These are phyloP conservation scores for Crotalus adamanteus DNA, from an alignment of 2,797 vertebrate species.

Conservation along the genomic window DNA sequence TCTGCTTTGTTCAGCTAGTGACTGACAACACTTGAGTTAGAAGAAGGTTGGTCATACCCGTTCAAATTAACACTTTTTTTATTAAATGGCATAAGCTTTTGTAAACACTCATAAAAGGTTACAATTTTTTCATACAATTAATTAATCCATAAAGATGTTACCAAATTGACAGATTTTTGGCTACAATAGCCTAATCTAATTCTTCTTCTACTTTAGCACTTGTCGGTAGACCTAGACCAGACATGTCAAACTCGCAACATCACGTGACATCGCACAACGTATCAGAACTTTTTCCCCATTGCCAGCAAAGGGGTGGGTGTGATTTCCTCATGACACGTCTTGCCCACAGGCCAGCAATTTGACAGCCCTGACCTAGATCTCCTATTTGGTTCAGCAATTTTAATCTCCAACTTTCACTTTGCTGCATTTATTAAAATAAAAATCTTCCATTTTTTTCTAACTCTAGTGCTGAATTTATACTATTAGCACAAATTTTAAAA, in stretches of 20 bases:
- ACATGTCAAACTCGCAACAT: too few species aligned
- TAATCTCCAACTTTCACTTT: neutral
- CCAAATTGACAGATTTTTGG: neutral
- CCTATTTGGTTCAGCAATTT: neutral
- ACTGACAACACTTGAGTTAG: neutral
- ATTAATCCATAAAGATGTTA: neutral
- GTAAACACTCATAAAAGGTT: neutral
- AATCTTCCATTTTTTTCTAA: neutral
- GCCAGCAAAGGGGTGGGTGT: too few species aligned
- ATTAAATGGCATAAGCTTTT: neutral
- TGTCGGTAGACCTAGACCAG: neutral
- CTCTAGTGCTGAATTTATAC: neutral
- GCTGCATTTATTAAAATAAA: neutral
- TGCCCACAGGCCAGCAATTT: too few species aligned
- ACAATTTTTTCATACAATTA: neutral
- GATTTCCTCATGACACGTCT: too few species aligned
- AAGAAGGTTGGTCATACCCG: neutral
- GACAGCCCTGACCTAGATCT: neutral
- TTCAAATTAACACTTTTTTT: neutral
- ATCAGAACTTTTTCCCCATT: too few species aligned
- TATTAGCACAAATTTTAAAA: neutral
- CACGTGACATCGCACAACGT: fast-evolving
- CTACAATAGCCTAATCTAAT: neutral
- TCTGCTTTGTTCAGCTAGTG: neutral
- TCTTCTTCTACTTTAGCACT: neutral